phyloP scores from a whole-genome alignment of 1,140 invertebrate species.

The Solenopsis fugax region DNA sequence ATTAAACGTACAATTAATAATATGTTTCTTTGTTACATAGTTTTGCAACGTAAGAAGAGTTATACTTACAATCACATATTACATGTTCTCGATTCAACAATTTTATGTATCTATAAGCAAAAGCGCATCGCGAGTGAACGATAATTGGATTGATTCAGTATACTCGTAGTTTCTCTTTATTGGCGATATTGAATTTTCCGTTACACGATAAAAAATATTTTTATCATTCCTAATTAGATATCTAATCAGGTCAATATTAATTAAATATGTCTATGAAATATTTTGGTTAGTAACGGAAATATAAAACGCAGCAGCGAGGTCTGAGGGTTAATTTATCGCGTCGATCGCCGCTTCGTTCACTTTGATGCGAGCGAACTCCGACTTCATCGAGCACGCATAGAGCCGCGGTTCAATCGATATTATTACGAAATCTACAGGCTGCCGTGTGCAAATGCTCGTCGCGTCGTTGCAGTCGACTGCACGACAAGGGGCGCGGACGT shows the following conservation, averaged over 20 bases:
- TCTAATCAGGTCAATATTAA: not conserved
- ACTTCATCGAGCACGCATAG: conserved; percentile 65
- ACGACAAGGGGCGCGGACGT: conserved; percentile 72
- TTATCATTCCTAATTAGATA: conserved; percentile 1
- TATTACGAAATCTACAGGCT: conserved; percentile 71
- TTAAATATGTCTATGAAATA: conserved; percentile 7
- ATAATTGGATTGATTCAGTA: conserved; percentile 24
- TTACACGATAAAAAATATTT: not conserved
- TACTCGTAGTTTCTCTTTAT: not conserved
- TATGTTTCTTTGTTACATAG: not conserved
- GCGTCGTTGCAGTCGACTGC: conserved; percentile 71
- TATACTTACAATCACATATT: not conserved
- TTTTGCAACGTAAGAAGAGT: not conserved
- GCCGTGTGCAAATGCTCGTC: conserved; percentile 74
- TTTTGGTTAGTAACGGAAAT: not conserved
- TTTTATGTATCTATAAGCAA: conserved; percentile 1
- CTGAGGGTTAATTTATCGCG: conserved; percentile 45
- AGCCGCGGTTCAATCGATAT: conserved; percentile 70
- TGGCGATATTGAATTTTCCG: not conserved
- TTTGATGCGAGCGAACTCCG: conserved; percentile 39
- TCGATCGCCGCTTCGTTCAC: conserved; percentile 39
- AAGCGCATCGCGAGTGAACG: not conserved
- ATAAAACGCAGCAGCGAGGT: not conserved
- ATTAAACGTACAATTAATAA: too few species aligned
- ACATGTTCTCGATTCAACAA: not conserved